Conservation (phyloP, 2,888 invertebrate genomes). For the Zhuqinia jingwanae region DNA sequence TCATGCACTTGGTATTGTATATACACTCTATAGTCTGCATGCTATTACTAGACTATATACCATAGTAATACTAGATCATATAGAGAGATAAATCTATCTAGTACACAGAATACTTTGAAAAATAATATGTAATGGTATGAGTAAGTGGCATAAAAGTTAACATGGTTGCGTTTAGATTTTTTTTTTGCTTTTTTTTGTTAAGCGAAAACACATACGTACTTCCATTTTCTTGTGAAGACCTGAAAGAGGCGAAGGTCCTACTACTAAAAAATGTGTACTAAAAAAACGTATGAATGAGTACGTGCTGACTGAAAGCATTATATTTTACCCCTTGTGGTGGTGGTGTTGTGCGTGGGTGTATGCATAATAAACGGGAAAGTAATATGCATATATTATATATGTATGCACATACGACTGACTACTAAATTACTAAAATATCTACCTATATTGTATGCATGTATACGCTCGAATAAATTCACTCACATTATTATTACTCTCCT, state of each 20-base stretch:
- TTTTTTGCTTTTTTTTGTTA: no score
- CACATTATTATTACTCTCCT: neutral
- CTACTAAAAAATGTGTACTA: neutral
- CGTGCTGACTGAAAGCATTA: conserved; percentile 38
- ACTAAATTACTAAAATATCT: neutral
- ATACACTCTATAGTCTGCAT: neutral
- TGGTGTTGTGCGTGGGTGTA: conserved; percentile 15
- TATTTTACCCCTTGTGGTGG: conserved; percentile 15
- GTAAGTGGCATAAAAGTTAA: no score
- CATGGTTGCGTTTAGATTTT: no score
- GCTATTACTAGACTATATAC: neutral
- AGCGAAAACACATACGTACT: no score
- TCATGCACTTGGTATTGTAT: neutral
- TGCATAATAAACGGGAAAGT: conserved; percentile 16
- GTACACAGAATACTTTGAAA: no score
- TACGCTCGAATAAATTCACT: neutral
- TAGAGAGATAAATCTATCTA: no score
- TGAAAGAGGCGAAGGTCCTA: neutral
- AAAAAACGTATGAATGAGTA: conserved; percentile 18
- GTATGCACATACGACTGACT: neutral
- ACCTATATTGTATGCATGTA: no score
- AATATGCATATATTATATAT: neutral
- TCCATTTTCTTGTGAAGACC: neutral
- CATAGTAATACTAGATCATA: no score
- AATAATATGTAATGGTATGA: no score